A percentile compares a stretch with the other conserved stretches of the same genome.
Evolutionary conservation across 2,888 invertebrate species (phyloP).

Genomic region (Tolmerus cingulatus): DNA sequence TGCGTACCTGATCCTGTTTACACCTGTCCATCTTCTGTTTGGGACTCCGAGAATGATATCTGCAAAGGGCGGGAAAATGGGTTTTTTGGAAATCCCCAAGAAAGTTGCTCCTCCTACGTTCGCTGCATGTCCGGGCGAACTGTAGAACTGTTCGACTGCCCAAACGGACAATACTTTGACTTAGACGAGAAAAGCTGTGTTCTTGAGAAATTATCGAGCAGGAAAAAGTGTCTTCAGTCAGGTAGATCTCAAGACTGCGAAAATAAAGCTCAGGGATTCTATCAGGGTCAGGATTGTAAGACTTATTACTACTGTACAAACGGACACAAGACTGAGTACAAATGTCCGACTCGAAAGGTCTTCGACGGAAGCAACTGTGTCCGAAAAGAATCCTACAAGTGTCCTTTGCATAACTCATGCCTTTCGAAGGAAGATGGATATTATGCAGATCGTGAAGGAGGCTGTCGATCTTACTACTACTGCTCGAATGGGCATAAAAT

Average conservation of each 20-base stretch:
- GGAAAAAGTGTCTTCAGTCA: constrained; percentile 51
- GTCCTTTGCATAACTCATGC: constrained; percentile 66
- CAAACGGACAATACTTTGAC: constrained; percentile 57
- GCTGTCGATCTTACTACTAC: constrained; percentile 69
- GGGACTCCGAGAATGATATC: constrained; percentile 51
- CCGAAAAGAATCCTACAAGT: constrained; percentile 63
- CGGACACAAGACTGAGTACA: constrained; percentile 65
- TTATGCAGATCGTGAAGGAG: constrained; percentile 64
- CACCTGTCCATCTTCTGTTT: constrained; percentile 50
- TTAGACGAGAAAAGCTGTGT: constrained; percentile 53
- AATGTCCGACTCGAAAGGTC: constrained; percentile 64
- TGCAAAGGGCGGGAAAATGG: constrained; percentile 67
- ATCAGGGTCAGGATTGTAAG: constrained; percentile 66
- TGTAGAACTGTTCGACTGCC: constrained; percentile 54
- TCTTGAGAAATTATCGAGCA: constrained; percentile 52
- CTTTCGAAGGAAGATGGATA: constrained; percentile 67
- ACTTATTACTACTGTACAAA: constrained; percentile 69
- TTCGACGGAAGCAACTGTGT: constrained; percentile 70
- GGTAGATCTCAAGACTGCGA: constrained; percentile 53
- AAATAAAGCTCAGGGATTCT: constrained; percentile 56
- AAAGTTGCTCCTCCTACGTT: constrained; percentile 58
- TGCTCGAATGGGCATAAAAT: constrained; percentile 68
- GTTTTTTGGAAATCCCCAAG: constrained; percentile 58
- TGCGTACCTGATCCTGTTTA: constrained; percentile 57
- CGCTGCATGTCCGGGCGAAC: constrained; percentile 55